Base-by-base conservation (phyloP, 2,888 invertebrate genomes). In the Scaptomyza reducta region DNA sequence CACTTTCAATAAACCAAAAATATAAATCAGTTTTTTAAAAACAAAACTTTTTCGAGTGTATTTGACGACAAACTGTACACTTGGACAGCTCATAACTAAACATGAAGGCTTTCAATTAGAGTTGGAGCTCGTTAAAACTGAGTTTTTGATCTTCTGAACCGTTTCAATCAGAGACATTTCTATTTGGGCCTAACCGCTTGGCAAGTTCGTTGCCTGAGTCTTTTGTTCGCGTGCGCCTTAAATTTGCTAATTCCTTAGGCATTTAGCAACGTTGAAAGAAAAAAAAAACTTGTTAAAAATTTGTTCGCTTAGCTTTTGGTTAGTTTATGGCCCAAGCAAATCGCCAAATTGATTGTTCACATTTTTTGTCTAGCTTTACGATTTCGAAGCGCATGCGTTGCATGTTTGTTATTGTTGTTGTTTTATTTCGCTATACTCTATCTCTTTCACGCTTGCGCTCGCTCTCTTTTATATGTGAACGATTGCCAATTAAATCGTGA, bases 271-370 rank as follows among this genome's bases (percentile, higher is more conserved):
- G 67, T 63, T 16, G 47, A 41, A 5, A 4, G 14, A 33, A 33
- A 33, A 49, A 61, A 73, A 81, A 85, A 80, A 85, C 78, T 80
- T 86, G 80, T 74, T 86, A 77, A 79, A 80, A 87, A 86, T 83
- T 87, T 80, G 88, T 77, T 10, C 29, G 66, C 59, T 62, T 50
- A 11, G 70, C 58, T 85, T 87, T 55, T 16, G 40, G 40, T 55
- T 16, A 16, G 40, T 58, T 84, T 76, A 57, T 60, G 72, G 66
- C 58, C 61, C 64, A 65, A 69, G 64, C 80, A 70, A 80, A 83
- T 75, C 62, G 56, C 69, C 71, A 85, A 87, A 84, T 85, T 84
- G 86, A 85, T 84, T 87, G 84, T 78, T 76, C 79, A 84, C 70
- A 82, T 77, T 83, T 82, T 74, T 74, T n/a, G n/a, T 65, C 61